Base-by-base conservation (phyloP, 2,797 vertebrate genomes). In the Manis crassicaudata region DNA sequence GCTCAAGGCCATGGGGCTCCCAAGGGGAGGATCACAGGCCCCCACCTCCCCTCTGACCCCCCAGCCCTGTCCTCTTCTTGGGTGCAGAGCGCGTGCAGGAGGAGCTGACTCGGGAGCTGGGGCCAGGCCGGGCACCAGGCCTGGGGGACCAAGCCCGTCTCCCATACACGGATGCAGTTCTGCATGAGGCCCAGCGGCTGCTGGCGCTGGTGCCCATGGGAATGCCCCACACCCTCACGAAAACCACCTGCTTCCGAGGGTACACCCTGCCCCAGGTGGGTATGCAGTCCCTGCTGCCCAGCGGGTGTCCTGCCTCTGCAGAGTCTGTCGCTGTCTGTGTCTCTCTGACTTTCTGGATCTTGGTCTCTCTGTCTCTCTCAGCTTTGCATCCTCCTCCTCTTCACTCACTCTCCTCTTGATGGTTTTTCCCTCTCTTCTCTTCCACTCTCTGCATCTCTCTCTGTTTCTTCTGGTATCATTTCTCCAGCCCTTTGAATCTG, bases 91-190 rank as follows among this genome's bases (percentile, higher is more conserved):
- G 84, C 35, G 98, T 99, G 65, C 98, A 98, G 23, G 95, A 98
- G 91, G 99, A 99, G 96, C 98, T 99, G 60, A 98, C 98, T 27
- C 56, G 32, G 56, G 98, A 98, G 72, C 98, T 98, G 84, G 97
- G 98, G 80, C 77, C 43, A 20, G 88, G 98, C 6, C 97, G 73
- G 18, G 70, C 72, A 9, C 98, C 98, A 5, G 79, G 62, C 29
- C 98, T 98, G 90, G 98, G 98, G 16, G 98, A 99, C 96, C 97
- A 93, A 82, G 98, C 73, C 85, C 98, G 97, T 40, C 99, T 99
- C 73, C 99, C 99, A 0, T 99, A 99, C 92, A 98, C 98, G 0
- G 98, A 99, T 0, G 99, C 99, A 0, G 98, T 99, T 52, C 98
- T 99, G 43, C 98, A 98, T 0, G 98, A 99, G 93, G 98, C 98